Percentiles rank a stretch among this genome's conserved stretches.
Evolutionary conservation across 2,113 vertebrate species (phyloP).

Genomic region (Nothoprocta perdicaria): DNA sequence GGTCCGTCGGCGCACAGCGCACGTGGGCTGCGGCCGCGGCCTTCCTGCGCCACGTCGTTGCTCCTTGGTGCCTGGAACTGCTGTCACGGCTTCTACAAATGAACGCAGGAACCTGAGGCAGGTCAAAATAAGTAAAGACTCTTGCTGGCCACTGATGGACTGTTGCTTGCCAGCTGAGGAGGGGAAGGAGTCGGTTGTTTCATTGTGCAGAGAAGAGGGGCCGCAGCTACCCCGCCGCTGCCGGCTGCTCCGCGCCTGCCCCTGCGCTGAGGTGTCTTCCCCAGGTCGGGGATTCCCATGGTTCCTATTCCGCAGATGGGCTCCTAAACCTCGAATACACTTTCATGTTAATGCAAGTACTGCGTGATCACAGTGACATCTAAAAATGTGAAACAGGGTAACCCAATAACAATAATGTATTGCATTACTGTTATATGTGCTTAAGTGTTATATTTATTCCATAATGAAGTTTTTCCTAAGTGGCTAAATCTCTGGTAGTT

Average conservation of each 20-base stretch:
- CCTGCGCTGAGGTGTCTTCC: constrained; percentile 7
- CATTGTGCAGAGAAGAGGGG: background rate
- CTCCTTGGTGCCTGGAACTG: background rate
- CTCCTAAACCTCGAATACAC: background rate
- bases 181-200: constrained; percentile 6
- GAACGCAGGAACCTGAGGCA: constrained; percentile 2
- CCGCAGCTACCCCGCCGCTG: constrained; percentile 38
- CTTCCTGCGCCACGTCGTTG: too few species aligned
- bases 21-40: too few species aligned
- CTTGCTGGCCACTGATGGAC: background rate
- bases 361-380: background rate
- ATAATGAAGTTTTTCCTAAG: background rate
- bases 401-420: background rate
- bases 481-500: background rate
- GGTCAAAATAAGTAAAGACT: constrained; percentile 44
- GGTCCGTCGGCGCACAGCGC: background rate
- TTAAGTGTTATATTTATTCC: background rate
- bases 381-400: background rate
- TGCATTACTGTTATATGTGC: background rate
- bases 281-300: constrained; percentile 31
- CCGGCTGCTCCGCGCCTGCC: background rate
- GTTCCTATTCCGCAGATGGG: constrained; percentile 1
- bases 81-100: background rate
- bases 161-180: background rate
- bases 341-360: background rate